Percentiles rank a stretch among this genome's conserved stretches.
phyloP scores from a whole-genome alignment of 1,140 invertebrate species.

The Lasioglossum baleicum region DNA sequence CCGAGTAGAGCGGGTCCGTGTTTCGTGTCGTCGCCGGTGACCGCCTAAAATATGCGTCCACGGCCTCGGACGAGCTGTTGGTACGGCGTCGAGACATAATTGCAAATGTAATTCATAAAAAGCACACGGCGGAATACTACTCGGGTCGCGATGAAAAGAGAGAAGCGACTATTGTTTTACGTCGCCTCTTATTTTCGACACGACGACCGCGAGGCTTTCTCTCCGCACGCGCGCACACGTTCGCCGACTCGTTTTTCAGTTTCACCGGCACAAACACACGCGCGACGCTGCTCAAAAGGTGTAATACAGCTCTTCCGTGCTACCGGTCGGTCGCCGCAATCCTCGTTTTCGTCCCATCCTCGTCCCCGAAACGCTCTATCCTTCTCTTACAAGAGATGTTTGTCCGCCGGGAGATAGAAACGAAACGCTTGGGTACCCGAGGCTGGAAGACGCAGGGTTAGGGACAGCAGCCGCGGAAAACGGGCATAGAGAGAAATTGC shows the following conservation, averaged over 20 bases:
- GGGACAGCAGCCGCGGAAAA: slow-evolving; percentile 1
- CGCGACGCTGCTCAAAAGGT: slow-evolving; percentile 5
- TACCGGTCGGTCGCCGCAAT: slow-evolving; percentile 3
- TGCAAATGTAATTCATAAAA: slow-evolving; percentile 70
- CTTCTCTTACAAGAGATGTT: not conserved
- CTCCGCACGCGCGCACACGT: not conserved
- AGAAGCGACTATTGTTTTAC: slow-evolving; percentile 44
- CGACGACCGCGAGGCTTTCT: not conserved
- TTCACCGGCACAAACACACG: not conserved
- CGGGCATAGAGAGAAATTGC: slow-evolving; percentile 34
- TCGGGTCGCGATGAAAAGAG: not conserved
- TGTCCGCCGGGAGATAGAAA: not conserved
- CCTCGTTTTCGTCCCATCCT: slow-evolving; percentile 15
- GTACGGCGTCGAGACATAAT: slow-evolving; percentile 53
- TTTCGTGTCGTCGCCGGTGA: slow-evolving; percentile 17
- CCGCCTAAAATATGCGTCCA: slow-evolving; percentile 46
- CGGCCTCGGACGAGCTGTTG: slow-evolving; percentile 2
- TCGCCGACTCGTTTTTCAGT: not conserved
- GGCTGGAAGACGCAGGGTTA: not conserved
- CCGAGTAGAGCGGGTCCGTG: slow-evolving; percentile 5
- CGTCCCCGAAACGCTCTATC: slow-evolving; percentile 5
- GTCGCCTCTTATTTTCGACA: slow-evolving; percentile 51
- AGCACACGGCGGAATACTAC: slow-evolving; percentile 25
- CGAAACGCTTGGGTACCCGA: not conserved
- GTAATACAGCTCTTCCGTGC: slow-evolving; percentile 31